Evolutionary conservation across 2,888 invertebrate genomes (phyloP), one percentile per base, ranked within the genome.

Genomic region (Hybos culiciformis): DNA sequence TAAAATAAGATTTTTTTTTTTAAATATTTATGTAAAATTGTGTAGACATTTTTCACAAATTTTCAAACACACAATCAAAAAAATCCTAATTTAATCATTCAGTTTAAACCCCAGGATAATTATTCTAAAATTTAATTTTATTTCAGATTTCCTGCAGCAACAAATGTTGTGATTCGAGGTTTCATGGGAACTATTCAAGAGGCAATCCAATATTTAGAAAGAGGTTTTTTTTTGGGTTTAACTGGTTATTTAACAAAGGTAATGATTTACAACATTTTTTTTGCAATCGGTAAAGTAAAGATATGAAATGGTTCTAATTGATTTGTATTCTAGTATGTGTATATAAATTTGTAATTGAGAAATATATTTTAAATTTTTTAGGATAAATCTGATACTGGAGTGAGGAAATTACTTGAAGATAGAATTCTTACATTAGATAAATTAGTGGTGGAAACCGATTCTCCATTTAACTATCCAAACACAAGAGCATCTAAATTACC

Each of bases 401-500:
- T 94, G 4, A 72, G 91, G 42, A 78, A 85, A 59, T 68, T 91
- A 48, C 63, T 94, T 29, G 83, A 85, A 26, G 83, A 84, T 56
- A 80, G 84, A 42, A 70, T 78, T 41, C 71, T 91, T 55, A 90
- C 92, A 0, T 60, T 94, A 51, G 90, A 93, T 55, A 76, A 80
- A 60, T 66, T 93, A 53, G 66, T 94, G 45, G 82, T 94, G 5
- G 92, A 93, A 67, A 91, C 92, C 0, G 93, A 94, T 67, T 84
- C 92, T 1, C 93, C 94, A 3, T 94, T 91, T 60, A 92, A 93
- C 91, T 94, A 88, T 64, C 91, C 93, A 3, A 90, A 94, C 65
- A 87, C 88, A 48, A 74, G 92, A 59, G 91, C 92, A 48, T 90
- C 91, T 23, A 93, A 93, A 65, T 68, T 94, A 58, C 88, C 92